Evolutionary conservation across 2,888 invertebrate genomes (phyloP).

Genomic region (Quadroppia sp.): DNA sequence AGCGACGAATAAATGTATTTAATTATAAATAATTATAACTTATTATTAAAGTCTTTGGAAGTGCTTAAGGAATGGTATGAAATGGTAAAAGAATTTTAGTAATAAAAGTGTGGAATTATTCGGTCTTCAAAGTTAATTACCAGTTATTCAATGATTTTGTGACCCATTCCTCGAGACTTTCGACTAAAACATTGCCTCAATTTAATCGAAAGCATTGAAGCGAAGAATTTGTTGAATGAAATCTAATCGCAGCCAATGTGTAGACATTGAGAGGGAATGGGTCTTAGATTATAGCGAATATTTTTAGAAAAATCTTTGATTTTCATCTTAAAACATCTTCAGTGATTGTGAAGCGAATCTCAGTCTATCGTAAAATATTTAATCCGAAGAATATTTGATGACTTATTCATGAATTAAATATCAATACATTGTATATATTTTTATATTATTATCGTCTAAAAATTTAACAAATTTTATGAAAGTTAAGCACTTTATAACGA

Average conservation of each 20-base stretch:
- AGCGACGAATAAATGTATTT: too few relatives aligned
- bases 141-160: background rate
- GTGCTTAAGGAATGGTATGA: background rate
- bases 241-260: background rate
- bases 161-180: background rate
- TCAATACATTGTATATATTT: background rate
- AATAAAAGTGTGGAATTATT: slow-evolving; percentile 10
- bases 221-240: slow-evolving; percentile 17
- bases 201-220: slow-evolving; percentile 24
- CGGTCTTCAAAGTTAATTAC: background rate
- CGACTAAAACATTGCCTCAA: background rate
- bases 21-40: too few relatives aligned
- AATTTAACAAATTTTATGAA: background rate
- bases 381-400: slow-evolving; percentile 21
- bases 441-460: background rate
- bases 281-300: background rate
- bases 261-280: background rate
- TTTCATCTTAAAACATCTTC: background rate
- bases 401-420: slow-evolving; percentile 32
- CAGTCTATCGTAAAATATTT: slow-evolving; percentile 11
- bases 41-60: background rate
- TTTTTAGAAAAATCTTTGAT: background rate
- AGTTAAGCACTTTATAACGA: too few relatives aligned
- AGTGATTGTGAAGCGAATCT: background rate
- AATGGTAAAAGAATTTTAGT: background rate